Percentiles rank a stretch among this genome's conserved stretches.
These are phyloP conservation scores for Drosophila albomicans DNA, from an alignment of 1,140 invertebrate species.

Conservation along the genomic window DNA sequence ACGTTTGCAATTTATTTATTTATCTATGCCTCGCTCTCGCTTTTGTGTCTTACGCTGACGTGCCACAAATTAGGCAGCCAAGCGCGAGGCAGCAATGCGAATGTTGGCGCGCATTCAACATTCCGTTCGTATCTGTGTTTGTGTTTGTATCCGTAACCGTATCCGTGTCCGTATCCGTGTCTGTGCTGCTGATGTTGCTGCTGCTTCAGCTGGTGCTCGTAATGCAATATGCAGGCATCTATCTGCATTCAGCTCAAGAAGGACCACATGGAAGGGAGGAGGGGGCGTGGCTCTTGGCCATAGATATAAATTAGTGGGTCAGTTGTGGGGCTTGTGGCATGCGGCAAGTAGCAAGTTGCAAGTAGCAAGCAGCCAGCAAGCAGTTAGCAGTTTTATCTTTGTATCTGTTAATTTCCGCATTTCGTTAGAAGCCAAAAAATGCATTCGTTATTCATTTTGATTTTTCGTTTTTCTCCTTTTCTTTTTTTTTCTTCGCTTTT, in stretches of 20 bases:
- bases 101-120: too few species aligned
- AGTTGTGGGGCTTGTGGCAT: constrained; percentile 13
- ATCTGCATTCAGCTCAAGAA: constrained; percentile 39
- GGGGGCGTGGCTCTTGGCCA: constrained; percentile 1
- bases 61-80: constrained; percentile 30
- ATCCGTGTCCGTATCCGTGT: too few species aligned
- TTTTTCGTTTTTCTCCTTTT: constrained; percentile 10
- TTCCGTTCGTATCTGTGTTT: too few species aligned
- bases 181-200: too few species aligned
- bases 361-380: constrained; percentile 4
- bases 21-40: neutral
- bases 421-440: constrained; percentile 38
- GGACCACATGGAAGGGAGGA: neutral
- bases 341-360: neutral
- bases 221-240: constrained; percentile 45
- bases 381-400: constrained; percentile 46
- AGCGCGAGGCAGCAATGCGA: too few species aligned
- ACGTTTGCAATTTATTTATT: constrained; percentile 32
- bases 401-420: constrained; percentile 63
- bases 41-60: neutral
- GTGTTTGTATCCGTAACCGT: too few species aligned
- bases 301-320: constrained; percentile 44
- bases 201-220: neutral
- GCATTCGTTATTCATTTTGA: constrained; percentile 47
- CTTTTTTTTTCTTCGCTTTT: constrained; percentile 8